Evolutionary conservation across 2,797 vertebrate genomes (phyloP).

Genomic region (Austrolebias charrua): DNA sequence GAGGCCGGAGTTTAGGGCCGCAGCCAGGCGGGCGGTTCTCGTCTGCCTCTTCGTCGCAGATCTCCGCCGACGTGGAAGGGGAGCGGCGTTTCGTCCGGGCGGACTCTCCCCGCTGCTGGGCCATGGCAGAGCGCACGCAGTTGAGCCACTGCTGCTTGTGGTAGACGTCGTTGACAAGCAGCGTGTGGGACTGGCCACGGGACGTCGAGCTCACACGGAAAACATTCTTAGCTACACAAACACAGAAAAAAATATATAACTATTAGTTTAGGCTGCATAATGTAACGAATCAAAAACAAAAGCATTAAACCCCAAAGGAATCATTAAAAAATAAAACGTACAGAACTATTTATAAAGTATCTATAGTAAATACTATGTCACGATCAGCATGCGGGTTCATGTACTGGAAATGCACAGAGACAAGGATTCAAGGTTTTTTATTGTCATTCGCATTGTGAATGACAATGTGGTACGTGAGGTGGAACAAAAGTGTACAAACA

Average conservation of each 20-base stretch:
- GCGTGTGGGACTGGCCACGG: conserved; percentile 88
- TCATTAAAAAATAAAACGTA: too few relatives aligned
- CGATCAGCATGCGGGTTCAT: too few relatives aligned
- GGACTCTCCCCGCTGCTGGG: conserved; percentile 77
- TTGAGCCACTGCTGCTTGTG: conserved; percentile 98
- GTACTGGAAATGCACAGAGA: too few relatives aligned
- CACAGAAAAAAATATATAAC: background rate
- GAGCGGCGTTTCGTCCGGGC: conserved; percentile 50
- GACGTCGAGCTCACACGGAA: conserved; percentile 87
- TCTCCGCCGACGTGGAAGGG: conserved; percentile 47
- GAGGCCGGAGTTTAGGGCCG: conserved; percentile 61
- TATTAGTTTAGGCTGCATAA: background rate
- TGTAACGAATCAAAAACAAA: background rate
- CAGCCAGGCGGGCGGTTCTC: conserved; percentile 72
- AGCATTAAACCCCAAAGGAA: background rate
- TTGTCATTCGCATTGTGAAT: too few relatives aligned
- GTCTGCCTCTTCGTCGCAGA: conserved; percentile 72
- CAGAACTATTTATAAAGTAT: too few relatives aligned
- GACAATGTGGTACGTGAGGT: too few relatives aligned
- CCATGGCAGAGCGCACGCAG: conserved; percentile 84
- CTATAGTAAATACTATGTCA: too few relatives aligned
- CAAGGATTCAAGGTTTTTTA: too few relatives aligned
- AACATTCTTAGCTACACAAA: conserved; percentile 87
- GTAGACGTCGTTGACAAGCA: conserved; percentile 93
- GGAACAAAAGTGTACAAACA: too few relatives aligned